A percentile compares a stretch with the other conserved stretches of the same genome.
Evolutionary conservation across 2,888 invertebrate species (phyloP).

Genomic region (Laspeyria flexula): DNA sequence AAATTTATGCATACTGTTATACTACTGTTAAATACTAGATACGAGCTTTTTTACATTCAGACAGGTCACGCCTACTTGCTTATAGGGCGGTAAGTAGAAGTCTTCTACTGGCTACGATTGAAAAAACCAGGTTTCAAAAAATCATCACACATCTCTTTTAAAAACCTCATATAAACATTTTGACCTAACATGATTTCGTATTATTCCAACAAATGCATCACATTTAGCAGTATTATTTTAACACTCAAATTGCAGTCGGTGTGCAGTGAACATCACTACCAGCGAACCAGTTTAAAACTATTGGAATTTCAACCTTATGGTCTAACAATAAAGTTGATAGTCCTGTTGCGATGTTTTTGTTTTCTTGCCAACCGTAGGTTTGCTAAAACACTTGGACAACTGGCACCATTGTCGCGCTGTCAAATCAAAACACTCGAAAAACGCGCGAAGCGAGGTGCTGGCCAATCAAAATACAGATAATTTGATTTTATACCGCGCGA

Average conservation of each 20-base stretch:
- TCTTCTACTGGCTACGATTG: no score
- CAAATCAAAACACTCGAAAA: slow-evolving; percentile 78
- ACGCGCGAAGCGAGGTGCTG: slow-evolving; percentile 62
- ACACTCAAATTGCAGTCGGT: slow-evolving; percentile 72
- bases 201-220: slow-evolving; percentile 76
- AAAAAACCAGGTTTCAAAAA: not conserved
- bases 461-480: slow-evolving; percentile 81
- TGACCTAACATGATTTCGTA: slow-evolving; percentile 59
- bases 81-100: no score
- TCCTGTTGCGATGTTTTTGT: slow-evolving; percentile 17
- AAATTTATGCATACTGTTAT: not conserved
- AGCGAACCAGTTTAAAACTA: slow-evolving; percentile 18
- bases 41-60: no score
- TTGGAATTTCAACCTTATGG: slow-evolving; percentile 35
- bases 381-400: slow-evolving; percentile 78
- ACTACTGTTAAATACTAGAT: no score
- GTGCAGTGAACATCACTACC: slow-evolving; percentile 45
- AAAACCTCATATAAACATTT: slow-evolving; percentile 20
- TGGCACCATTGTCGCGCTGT: slow-evolving; percentile 69
- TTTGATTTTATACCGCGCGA: slow-evolving; percentile 69
- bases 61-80: no score
- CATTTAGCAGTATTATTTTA: slow-evolving; percentile 74
- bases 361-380: slow-evolving; percentile 52
- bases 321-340: slow-evolving; percentile 14
- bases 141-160: not conserved